phyloP scores from a whole-genome alignment of 2,888 invertebrate species.

The Belgica antarctica region DNA sequence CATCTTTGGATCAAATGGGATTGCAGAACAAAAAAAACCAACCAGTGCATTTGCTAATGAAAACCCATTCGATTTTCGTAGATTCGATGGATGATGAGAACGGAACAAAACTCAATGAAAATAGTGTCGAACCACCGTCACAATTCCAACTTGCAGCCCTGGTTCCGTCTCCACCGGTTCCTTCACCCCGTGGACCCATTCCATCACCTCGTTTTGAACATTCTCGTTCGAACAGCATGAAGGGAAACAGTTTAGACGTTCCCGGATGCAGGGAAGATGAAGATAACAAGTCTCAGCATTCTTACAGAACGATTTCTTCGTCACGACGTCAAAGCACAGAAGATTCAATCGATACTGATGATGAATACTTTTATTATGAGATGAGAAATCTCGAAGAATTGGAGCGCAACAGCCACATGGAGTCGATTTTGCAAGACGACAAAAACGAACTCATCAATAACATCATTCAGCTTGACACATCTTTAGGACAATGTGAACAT shows the following conservation, averaged over 20 bases:
- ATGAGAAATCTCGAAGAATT: slow-evolving; percentile 81
- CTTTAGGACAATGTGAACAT: background rate
- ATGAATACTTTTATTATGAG: slow-evolving; percentile 91
- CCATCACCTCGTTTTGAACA: slow-evolving; percentile 56
- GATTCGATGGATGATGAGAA: slow-evolving; percentile 62
- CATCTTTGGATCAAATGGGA: slow-evolving; percentile 58
- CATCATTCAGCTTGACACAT: slow-evolving; percentile 27
- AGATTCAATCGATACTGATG: slow-evolving; percentile 89
- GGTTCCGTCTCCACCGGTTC: background rate
- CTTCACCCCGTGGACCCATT: slow-evolving; percentile 49
- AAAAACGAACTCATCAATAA: slow-evolving; percentile 27
- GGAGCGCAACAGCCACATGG: slow-evolving; percentile 70
- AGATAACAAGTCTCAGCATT: slow-evolving; percentile 82
- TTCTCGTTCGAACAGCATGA: slow-evolving; percentile 60
- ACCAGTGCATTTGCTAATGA: slow-evolving; percentile 66
- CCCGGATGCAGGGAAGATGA: slow-evolving; percentile 77
- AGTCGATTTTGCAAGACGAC: slow-evolving; percentile 52
- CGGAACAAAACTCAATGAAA: background rate
- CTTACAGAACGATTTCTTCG: slow-evolving; percentile 83
- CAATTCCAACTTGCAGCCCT: too few species aligned
- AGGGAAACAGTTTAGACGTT: slow-evolving; percentile 75
- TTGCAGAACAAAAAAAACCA: slow-evolving; percentile 80
- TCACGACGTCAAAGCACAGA: slow-evolving; percentile 87
- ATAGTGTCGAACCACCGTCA: background rate
- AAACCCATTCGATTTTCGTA: slow-evolving; percentile 69